Conservation (phyloP, 2,113 vertebrate genomes). For the Talpa occidentalis region DNA sequence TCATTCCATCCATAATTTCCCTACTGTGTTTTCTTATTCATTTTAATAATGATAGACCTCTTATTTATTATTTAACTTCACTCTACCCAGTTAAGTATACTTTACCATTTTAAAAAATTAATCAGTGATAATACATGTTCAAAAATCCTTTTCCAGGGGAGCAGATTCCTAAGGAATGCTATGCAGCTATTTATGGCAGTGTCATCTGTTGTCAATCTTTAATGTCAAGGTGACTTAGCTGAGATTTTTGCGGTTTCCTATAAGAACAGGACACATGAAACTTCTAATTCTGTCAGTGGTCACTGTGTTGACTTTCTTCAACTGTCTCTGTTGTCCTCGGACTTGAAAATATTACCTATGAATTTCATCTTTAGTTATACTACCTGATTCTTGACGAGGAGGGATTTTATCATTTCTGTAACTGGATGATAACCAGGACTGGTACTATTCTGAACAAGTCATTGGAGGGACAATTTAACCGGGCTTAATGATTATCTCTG, state of each 20-base stretch:
- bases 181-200: constrained; percentile 67
- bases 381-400: constrained; percentile 86
- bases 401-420: constrained; percentile 76
- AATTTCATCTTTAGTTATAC: constrained; percentile 95
- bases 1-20: not conserved
- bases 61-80: not conserved
- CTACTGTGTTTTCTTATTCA: not conserved
- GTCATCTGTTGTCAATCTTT: constrained; percentile 56
- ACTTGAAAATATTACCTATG: constrained; percentile 94
- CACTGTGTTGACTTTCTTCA: constrained; percentile 93
- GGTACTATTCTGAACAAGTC: constrained; percentile 93
- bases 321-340: constrained; percentile 90
- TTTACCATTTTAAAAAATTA: not conserved
- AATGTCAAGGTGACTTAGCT: constrained; percentile 90
- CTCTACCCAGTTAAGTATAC: not conserved
- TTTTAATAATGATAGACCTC: not conserved
- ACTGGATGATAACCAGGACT: constrained; percentile 93
- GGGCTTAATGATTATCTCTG: constrained; percentile 92
- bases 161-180: not conserved
- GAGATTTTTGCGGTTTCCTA: constrained; percentile 92
- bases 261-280: constrained; percentile 93
- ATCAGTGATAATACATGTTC: not conserved
- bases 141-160: not conserved
- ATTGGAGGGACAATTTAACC: constrained; percentile 93
- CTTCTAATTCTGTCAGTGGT: constrained; percentile 93